Evolutionary conservation across 2,797 vertebrate genomes (phyloP).

Genomic region (Lepilemur septentrionalis): DNA sequence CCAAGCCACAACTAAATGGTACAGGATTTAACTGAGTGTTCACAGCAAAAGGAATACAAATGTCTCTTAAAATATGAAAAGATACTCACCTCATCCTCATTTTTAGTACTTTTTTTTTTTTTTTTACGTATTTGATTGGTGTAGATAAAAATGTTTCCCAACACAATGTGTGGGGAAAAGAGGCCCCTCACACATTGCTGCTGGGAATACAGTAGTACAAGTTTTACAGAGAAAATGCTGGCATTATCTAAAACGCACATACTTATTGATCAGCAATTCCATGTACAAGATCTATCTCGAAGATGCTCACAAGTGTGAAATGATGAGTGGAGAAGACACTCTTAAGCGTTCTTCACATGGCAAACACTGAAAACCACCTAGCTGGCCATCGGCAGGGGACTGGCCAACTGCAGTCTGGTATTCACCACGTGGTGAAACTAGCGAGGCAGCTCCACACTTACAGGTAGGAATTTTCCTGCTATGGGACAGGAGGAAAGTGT

Average conservation of each 20-base stretch:
- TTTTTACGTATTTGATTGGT: not conserved
- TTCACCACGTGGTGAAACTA: too few species aligned
- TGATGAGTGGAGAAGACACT: not conserved
- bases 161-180: not conserved
- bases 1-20: not conserved
- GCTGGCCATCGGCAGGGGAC: too few species aligned
- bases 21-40: not conserved
- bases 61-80: not conserved
- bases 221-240: not conserved
- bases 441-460: accelerated
- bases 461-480: not conserved
- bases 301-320: not conserved
- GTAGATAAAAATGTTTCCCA: not conserved
- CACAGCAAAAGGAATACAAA: not conserved
- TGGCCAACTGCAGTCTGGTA: not conserved
- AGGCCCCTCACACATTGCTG: too few species aligned
- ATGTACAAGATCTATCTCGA: not conserved
- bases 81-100: not conserved
- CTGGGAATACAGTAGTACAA: accelerated
- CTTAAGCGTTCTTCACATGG: not conserved
- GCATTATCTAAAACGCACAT: not conserved
- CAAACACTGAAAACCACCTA: not conserved
- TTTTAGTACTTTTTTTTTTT: not conserved
- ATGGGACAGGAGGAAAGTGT: not conserved
- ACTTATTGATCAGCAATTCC: not conserved